Evolutionary conservation across 2,113 vertebrate species (phyloP).

Genomic region (Protobothrops flavoviridis): DNA sequence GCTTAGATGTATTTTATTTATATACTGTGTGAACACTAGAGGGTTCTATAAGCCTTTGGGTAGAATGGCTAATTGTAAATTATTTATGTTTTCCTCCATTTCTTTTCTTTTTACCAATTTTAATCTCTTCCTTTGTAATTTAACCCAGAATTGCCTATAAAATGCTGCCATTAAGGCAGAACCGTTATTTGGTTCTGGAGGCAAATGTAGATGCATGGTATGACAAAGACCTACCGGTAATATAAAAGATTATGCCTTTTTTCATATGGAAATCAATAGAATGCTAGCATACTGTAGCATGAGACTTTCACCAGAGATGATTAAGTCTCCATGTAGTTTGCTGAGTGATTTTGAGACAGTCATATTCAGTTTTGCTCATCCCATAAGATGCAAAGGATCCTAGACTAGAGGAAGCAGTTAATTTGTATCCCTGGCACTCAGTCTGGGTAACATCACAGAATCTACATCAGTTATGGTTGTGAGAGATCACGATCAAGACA

Average conservation of each 20-base stretch:
- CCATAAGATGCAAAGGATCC: neutral
- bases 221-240: neutral
- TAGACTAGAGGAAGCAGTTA: neutral
- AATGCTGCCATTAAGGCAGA: neutral
- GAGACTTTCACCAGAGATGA: neutral
- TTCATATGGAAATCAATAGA: neutral
- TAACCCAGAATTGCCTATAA: neutral
- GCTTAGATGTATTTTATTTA: neutral
- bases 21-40: conserved; percentile 1
- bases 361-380: neutral
- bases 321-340: neutral
- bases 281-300: neutral
- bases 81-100: neutral
- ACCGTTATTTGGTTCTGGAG: neutral
- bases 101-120: neutral
- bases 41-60: neutral
- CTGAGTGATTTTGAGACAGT: neutral
- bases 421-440: neutral
- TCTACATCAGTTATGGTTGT: neutral
- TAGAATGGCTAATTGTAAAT: neutral
- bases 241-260: neutral
- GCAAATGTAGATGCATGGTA: neutral
- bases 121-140: neutral
- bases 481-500: neutral
- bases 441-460: neutral